A percentile compares a stretch with the other conserved stretches of the same genome.
Evolutionary conservation across 2,888 invertebrate genomes (phyloP).

Genomic region (Spicauda simplicius): DNA sequence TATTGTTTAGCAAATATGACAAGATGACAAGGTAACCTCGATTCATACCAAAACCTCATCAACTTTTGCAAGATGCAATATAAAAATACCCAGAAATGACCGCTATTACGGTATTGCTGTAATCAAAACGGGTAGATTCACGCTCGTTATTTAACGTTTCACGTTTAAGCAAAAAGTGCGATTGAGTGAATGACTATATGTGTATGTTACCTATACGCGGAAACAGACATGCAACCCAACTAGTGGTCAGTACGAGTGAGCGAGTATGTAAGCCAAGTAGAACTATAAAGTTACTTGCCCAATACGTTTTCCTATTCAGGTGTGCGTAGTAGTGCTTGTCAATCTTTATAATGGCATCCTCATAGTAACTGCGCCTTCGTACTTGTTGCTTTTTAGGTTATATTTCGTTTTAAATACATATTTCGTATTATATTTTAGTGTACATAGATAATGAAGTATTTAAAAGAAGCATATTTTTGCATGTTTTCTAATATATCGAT

Average conservation of each 20-base stretch:
- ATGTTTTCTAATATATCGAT: too few species aligned
- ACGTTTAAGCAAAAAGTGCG: constrained; percentile 22
- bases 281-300: constrained; percentile 35
- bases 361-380: too few species aligned
- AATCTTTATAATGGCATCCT: too few species aligned
- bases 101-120: constrained; percentile 13
- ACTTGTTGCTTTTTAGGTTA: too few species aligned
- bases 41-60: neutral
- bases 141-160: constrained; percentile 29
- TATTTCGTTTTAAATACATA: too few species aligned
- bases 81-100: constrained; percentile 8
- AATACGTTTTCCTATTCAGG: constrained; percentile 24
- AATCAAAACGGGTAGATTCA: constrained; percentile 15
- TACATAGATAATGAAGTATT: too few species aligned
- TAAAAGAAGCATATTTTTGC: too few species aligned
- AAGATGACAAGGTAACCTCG: neutral
- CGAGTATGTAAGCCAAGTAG: constrained; percentile 33
- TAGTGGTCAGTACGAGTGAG: constrained; percentile 28
- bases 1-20: neutral
- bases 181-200: constrained; percentile 17
- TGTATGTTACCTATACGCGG: constrained; percentile 33
- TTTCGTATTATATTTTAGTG: too few species aligned
- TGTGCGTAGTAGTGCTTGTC: neutral
- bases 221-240: constrained; percentile 35
- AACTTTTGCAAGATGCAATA: neutral